Conservation (phyloP, 2,113 vertebrate species). For the Ciconia stormi region DNA sequence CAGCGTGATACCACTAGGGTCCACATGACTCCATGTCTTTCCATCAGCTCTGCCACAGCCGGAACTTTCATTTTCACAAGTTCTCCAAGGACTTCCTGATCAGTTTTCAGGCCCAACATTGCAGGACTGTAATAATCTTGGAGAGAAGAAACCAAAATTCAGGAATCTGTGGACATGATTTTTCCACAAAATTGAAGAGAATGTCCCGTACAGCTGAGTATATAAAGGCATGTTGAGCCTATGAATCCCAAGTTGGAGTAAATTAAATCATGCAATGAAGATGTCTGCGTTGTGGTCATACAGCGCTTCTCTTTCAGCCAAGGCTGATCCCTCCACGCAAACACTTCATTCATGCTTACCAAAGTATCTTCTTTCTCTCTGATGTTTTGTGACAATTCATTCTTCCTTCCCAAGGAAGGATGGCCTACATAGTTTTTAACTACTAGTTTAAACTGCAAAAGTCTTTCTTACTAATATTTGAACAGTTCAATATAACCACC, state of each 20-base stretch:
- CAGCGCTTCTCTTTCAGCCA: neutral
- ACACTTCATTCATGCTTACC: neutral
- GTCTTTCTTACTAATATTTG: neutral
- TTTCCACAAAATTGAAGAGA: neutral
- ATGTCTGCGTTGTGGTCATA: neutral
- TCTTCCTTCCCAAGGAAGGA: neutral
- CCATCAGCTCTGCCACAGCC: conserved; percentile 86
- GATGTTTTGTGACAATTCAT: neutral
- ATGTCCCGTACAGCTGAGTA: neutral
- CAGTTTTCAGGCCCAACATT: conserved; percentile 91
- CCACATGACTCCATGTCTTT: conserved; percentile 86
- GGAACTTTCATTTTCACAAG: conserved; percentile 90
- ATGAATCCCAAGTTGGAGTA: neutral
- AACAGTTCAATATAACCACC: neutral
- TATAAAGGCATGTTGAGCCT: neutral
- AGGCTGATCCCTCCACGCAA: neutral
- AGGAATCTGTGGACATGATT: neutral
- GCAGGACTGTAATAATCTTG: conserved; percentile 89
- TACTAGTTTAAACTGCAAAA: neutral
- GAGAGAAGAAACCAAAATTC: neutral
- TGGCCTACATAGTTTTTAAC: neutral
- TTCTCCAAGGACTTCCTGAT: conserved; percentile 92
- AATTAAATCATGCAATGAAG: neutral
- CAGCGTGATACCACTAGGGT: conserved; percentile 90
- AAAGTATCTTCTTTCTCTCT: neutral